Base-by-base conservation (phyloP, 2,113 vertebrate species). In the Cavia porcellus region DNA sequence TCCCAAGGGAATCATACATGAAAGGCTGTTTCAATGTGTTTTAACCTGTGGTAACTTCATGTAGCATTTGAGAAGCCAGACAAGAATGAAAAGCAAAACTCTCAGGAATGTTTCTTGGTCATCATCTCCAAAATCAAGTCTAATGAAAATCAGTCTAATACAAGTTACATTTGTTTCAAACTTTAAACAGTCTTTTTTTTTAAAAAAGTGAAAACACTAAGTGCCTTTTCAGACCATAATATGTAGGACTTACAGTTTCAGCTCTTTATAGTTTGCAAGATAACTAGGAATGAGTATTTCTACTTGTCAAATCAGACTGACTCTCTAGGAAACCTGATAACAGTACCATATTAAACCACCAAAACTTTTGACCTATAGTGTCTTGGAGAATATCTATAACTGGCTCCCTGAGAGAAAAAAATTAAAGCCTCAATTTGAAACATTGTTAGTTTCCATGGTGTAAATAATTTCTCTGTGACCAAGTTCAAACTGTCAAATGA, bases 81-180 rank as follows among this genome's bases (percentile, higher is more conserved):
- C 28, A 93, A 77, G 92, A 81, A 25, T 77, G 50, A 62, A 96
- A 95, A 90, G n/a, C 57, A 94, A 86, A 86, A 28, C 38, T 77
- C n/a, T 93, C 66, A 93, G 83, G 81, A 85, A 96, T 70, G 32
- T 12, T 94, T 88, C 75, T 77, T 92, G 66, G 19, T 32, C 47
- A 86, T 89, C 32, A 85, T 55, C 42, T 79, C 50, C 83, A 87
- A 70, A 52, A 66, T 94, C 80, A 66, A 96, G 52, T 38, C 59
- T 90, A 92, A 95, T 91, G 72, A 96, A 95, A 94, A 94, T 61
- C n/a, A 95, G 12, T 50, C 79, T 93, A 89, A 90, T 32, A 75
- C 10, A 28, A 93, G 45, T 89, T 89, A 77, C 22, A 57, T 90
- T 79, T 94, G 42, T 93, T 93, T 93, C 38, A n/a, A 80, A 96